Evolutionary conservation across 2,113 vertebrate genomes (phyloP).

Genomic region (Daboia siamensis): DNA sequence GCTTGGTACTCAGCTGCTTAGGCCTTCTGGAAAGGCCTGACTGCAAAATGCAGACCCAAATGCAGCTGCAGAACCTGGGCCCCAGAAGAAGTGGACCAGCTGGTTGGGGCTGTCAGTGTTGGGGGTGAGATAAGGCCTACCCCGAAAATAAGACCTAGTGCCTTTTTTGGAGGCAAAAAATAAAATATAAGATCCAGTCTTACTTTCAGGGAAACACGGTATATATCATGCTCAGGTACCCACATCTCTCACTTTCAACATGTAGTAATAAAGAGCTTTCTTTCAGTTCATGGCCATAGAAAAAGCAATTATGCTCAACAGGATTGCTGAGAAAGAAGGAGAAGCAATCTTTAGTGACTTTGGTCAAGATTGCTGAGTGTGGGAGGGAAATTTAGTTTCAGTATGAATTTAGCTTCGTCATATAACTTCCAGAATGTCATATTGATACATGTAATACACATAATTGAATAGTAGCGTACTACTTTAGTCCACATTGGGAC

Average conservation of each 20-base stretch:
- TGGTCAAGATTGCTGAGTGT: not conserved
- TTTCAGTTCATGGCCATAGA: not conserved
- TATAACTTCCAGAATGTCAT: not conserved
- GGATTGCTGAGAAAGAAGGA: not conserved
- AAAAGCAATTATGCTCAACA: not conserved
- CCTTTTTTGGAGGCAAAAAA: too few relatives aligned
- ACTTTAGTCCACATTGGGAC: not conserved
- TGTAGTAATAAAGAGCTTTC: not conserved
- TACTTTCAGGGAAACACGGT: not conserved
- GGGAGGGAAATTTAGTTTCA: not conserved
- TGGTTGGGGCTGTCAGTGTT: too few relatives aligned
- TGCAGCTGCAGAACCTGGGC: too few relatives aligned
- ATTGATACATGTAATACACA: not conserved
- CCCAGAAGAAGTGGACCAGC: too few relatives aligned
- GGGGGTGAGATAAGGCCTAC: too few relatives aligned
- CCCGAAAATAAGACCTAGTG: too few relatives aligned
- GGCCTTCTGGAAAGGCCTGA: too few relatives aligned
- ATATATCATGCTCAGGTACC: not conserved
- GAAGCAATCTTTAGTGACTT: not conserved
- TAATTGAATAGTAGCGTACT: not conserved
- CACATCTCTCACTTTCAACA: not conserved
- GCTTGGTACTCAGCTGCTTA: too few relatives aligned
- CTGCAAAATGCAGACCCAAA: too few relatives aligned
- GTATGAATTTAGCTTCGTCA: not conserved
- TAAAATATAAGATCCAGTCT: too few relatives aligned